Percentiles rank a stretch among this genome's conserved stretches.
These are phyloP conservation scores for Bubo bubo DNA, from an alignment of 2,113 vertebrate genomes.

Conservation along the genomic window DNA sequence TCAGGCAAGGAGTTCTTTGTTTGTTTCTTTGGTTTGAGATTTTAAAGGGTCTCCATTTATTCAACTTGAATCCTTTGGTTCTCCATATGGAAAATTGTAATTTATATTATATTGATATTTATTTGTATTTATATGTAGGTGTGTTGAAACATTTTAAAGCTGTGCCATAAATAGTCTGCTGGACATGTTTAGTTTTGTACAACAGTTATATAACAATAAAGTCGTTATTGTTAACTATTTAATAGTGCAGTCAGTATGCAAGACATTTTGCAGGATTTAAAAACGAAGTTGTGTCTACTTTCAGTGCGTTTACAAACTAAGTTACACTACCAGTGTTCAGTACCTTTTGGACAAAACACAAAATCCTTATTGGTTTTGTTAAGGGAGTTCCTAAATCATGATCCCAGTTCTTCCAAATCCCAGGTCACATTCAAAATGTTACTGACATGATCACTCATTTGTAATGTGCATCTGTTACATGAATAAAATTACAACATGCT, in stretches of 20 bases:
- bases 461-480: neutral
- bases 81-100: neutral
- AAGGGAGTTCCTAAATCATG: neutral
- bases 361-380: neutral
- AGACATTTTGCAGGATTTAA: neutral
- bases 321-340: neutral
- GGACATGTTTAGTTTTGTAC: neutral
- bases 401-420: neutral
- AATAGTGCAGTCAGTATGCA: neutral
- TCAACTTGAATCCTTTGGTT: neutral
- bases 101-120: neutral
- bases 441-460: neutral
- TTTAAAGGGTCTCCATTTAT: neutral
- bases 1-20: neutral
- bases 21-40: neutral
- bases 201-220: neutral
- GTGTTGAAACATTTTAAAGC: neutral
- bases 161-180: neutral
- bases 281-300: neutral
- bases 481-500: neutral
- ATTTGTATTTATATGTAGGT: neutral
- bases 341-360: neutral
- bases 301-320: neutral
- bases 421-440: neutral
- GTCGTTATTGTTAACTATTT: neutral